Conservation (phyloP, 2,888 invertebrate species). For the Zonitis immaculata region DNA sequence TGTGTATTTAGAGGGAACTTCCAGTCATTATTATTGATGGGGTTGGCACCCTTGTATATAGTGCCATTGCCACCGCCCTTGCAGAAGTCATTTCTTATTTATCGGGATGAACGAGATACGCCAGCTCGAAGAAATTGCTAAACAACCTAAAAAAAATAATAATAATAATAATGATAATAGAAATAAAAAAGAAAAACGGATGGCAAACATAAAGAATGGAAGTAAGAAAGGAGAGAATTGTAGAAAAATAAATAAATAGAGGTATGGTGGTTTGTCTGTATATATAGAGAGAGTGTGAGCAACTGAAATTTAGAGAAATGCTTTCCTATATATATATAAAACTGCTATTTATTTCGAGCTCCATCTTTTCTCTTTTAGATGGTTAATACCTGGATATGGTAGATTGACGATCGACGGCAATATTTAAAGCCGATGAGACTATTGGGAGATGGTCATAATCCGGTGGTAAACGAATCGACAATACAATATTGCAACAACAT, state of each 20-base stretch:
- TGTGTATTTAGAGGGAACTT: slow-evolving; percentile 46
- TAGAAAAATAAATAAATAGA: not conserved
- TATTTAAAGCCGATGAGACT: slow-evolving; percentile 6
- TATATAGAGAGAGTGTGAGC: not conserved
- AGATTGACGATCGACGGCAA: slow-evolving; percentile 14
- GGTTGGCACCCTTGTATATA: slow-evolving; percentile 41
- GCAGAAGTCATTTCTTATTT: slow-evolving; percentile 42
- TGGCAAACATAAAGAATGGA: slow-evolving; percentile 3
- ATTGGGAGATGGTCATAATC: slow-evolving; percentile 18
- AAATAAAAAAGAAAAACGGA: slow-evolving; percentile 8
- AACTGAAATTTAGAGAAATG: slow-evolving; percentile 20
- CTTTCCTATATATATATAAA: slow-evolving; percentile 18
- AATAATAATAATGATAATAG: too few species aligned
- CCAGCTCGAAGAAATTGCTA: slow-evolving; percentile 26
- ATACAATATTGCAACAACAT: slow-evolving; percentile 7
- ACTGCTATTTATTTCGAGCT: slow-evolving; percentile 19
- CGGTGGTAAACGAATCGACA: slow-evolving; percentile 7
- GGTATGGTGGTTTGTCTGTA: too few species aligned
- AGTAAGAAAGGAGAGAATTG: not conserved
- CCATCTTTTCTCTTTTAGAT: slow-evolving; percentile 6
- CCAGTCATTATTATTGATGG: slow-evolving; percentile 46
- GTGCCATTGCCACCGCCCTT: slow-evolving; percentile 27
- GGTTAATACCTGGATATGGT: slow-evolving; percentile 14
- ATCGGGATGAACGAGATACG: slow-evolving; percentile 30
- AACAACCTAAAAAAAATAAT: slow-evolving; percentile 24